Conservation (phyloP, 1,140 invertebrate species). For the Bilobella aurantiaca region DNA sequence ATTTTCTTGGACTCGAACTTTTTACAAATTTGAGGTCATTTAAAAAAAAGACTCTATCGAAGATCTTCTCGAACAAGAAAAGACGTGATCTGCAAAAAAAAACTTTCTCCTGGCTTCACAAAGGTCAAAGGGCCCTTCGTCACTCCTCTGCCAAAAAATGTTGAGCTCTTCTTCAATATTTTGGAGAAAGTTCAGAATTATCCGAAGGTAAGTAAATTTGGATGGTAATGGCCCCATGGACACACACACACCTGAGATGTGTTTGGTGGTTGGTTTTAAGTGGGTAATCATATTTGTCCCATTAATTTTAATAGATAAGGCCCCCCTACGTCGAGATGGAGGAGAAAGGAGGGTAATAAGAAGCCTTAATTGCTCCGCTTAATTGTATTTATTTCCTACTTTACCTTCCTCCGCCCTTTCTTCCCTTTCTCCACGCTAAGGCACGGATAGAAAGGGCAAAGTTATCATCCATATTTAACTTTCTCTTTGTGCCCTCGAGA, state of each 20-base stretch:
- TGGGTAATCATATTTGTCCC: slow-evolving; percentile 5
- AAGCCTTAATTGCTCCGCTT: not conserved
- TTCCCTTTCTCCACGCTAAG: no score
- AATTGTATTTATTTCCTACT: slow-evolving; percentile 7
- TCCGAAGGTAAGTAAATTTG: no score
- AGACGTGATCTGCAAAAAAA: not conserved
- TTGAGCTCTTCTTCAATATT: not conserved
- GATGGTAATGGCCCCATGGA: no score
- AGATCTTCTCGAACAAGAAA: no score
- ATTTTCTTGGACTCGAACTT: not conserved
- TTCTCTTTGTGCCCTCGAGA: not conserved
- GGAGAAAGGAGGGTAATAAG: not conserved
- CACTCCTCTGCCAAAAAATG: not conserved
- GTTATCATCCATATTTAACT: slow-evolving; percentile 2
- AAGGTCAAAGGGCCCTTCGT: not conserved
- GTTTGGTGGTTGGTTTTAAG: no score
- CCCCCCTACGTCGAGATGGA: not conserved
- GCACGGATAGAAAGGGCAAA: not conserved
- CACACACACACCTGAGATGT: no score
- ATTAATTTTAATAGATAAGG: slow-evolving; percentile 6
- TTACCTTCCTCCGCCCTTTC: not conserved
- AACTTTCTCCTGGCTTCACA: not conserved
- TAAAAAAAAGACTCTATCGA: not conserved
- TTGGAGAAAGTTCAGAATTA: no score
- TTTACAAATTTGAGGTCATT: slow-evolving; percentile 3